Percentiles rank a stretch among this genome's conserved stretches.
Evolutionary conservation across 2,888 invertebrate genomes (phyloP).

Genomic region (Amphimallon solstitiale): DNA sequence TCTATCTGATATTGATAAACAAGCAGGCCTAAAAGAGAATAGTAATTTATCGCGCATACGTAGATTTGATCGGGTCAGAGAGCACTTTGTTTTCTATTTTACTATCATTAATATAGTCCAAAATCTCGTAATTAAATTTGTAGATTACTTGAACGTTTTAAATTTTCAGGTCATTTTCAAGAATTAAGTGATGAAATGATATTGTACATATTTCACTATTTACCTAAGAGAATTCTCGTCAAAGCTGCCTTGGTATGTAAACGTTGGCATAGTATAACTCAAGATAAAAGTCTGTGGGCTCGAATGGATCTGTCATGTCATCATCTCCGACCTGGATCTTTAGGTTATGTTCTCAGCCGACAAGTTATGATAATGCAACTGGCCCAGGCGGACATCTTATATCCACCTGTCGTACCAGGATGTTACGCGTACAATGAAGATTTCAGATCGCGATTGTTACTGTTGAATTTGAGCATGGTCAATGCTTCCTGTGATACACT

Average conservation of each 20-base stretch:
- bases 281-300: constrained; percentile 89
- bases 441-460: constrained; percentile 75
- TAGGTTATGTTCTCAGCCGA: constrained; percentile 79
- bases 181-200: constrained; percentile 88
- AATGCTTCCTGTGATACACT: constrained; percentile 70
- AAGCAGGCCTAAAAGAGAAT: too few relatives aligned
- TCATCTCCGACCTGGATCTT: constrained; percentile 72
- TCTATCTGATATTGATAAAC: too few relatives aligned
- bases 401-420: constrained; percentile 66
- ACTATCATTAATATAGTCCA: too few relatives aligned
- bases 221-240: constrained; percentile 80
- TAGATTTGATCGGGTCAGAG: too few relatives aligned
- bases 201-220: constrained; percentile 81
- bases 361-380: constrained; percentile 82
- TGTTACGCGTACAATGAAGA: constrained; percentile 59
- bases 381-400: constrained; percentile 75
- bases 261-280: constrained; percentile 81
- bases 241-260: constrained; percentile 79
- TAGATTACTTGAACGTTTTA: not conserved
- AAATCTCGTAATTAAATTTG: not conserved
- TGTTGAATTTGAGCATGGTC: constrained; percentile 87
- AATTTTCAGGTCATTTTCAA: constrained; percentile 72
- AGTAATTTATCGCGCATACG: too few relatives aligned
- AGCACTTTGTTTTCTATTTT: too few relatives aligned
- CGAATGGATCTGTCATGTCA: constrained; percentile 82